phyloP scores from a whole-genome alignment of 37 sponge, comb jelly and placozoan genomes.

The Chondrosia reniformis region DNA sequence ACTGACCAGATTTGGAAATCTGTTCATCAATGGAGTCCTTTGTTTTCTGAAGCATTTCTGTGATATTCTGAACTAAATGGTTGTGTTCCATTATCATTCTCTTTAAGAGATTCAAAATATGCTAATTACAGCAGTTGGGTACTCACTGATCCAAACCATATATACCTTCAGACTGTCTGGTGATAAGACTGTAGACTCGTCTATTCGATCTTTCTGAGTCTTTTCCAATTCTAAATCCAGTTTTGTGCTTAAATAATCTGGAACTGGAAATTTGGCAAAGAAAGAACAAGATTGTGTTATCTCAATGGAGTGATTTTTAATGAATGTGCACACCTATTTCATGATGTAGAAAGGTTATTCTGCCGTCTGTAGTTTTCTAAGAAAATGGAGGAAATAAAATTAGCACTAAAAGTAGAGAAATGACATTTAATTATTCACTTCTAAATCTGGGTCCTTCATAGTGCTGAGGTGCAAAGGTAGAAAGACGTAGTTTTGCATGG shows the following conservation, averaged over 20 bases:
- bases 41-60: neutral
- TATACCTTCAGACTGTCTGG: conserved; percentile 9
- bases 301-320: neutral
- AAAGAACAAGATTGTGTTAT: neutral
- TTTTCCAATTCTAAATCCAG: conserved; percentile 75
- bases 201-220: conserved; percentile 43
- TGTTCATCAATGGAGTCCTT: conserved; percentile 13
- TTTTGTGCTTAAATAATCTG: conserved; percentile 88
- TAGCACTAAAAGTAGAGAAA: neutral
- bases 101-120: neutral
- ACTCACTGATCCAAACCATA: too few relatives aligned
- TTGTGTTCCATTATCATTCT: neutral
- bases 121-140: too few relatives aligned
- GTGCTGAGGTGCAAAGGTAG: conserved; percentile 61
- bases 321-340: conserved; percentile 58
- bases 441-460: conserved; percentile 63
- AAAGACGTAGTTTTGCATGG: conserved; percentile 57
- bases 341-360: conserved; percentile 74
- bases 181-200: conserved; percentile 8
- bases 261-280: conserved; percentile 51
- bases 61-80: neutral
- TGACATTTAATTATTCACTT: conserved; percentile 31
- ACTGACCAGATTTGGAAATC: conserved; percentile 11
- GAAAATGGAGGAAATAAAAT: neutral
- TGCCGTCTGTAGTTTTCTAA: conserved; percentile 71